A percentile compares a stretch with the other conserved stretches of the same genome.
phyloP scores from a whole-genome alignment of 1,140 invertebrate species.

The Trichonephila inaurata region DNA sequence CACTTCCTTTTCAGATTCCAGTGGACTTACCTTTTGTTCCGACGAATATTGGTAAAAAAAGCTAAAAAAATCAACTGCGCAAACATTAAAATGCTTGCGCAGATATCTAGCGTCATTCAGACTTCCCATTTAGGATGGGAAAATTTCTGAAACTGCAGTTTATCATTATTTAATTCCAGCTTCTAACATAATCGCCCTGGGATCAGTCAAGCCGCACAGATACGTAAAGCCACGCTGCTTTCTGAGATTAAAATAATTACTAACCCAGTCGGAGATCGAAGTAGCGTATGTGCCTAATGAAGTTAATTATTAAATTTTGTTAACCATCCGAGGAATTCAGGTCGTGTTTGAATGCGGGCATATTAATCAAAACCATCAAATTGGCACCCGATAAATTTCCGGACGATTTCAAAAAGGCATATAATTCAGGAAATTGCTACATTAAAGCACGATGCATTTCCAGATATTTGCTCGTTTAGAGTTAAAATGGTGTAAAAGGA shows the following conservation, averaged over 20 bases:
- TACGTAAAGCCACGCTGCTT: constrained; percentile 7
- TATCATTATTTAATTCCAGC: constrained; percentile 64
- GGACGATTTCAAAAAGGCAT: constrained; percentile 59
- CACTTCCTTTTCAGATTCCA: not conserved
- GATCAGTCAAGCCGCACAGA: constrained; percentile 36
- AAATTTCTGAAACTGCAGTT: constrained; percentile 67
- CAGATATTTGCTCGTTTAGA: constrained; percentile 48
- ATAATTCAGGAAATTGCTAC: constrained; percentile 59
- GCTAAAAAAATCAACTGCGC: not conserved
- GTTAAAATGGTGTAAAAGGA: constrained; percentile 1
- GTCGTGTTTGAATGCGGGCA: constrained; percentile 51
- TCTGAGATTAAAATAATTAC: constrained; percentile 71
- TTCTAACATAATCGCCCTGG: constrained; percentile 1
- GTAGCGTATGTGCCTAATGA: constrained; percentile 60
- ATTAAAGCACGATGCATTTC: constrained; percentile 41
- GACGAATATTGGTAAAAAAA: constrained; percentile 11
- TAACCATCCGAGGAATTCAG: constrained; percentile 60
- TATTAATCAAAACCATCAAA: constrained; percentile 74
- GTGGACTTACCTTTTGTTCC: not conserved
- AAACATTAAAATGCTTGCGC: constrained; percentile 9
- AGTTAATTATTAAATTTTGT: constrained; percentile 70
- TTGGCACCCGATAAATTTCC: constrained; percentile 67
- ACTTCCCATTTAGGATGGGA: constrained; percentile 25
- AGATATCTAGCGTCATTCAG: constrained; percentile 26
- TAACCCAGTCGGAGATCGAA: constrained; percentile 48